Percentiles rank a stretch among this genome's conserved stretches.
These are phyloP conservation scores for Selenia dentaria DNA, from an alignment of 2,888 invertebrate genomes.

Conservation along the genomic window DNA sequence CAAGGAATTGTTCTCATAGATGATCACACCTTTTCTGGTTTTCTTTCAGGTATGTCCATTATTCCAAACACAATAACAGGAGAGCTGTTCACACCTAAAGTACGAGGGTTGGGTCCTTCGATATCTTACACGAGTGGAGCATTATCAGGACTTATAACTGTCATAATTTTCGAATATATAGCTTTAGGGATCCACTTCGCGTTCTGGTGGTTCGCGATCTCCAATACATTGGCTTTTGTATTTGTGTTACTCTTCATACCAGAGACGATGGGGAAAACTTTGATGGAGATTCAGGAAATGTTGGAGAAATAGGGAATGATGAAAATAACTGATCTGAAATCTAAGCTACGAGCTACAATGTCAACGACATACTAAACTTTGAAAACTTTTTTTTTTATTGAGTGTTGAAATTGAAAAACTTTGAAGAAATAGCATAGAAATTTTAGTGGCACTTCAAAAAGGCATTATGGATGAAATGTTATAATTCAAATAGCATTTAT, in stretches of 20 bases:
- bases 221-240: conserved; percentile 25
- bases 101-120: conserved; percentile 36
- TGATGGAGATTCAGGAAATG: conserved; percentile 40
- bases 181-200: conserved; percentile 29
- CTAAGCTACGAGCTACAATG: too few relatives aligned
- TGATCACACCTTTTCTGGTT: too few relatives aligned
- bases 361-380: too few relatives aligned
- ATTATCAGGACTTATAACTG: conserved; percentile 8
- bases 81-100: conserved; percentile 39
- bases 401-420: too few relatives aligned
- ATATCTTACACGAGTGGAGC: conserved; percentile 23
- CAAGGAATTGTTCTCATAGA: too few relatives aligned
- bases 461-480: too few relatives aligned
- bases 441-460: too few relatives aligned
- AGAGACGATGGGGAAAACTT: conserved; percentile 44
- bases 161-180: conserved; percentile 24
- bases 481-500: too few relatives aligned
- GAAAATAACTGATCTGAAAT: too few relatives aligned
- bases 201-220: conserved; percentile 38
- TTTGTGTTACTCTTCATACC: conserved; percentile 40
- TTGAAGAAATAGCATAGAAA: too few relatives aligned
- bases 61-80: conserved; percentile 30
- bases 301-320: not conserved
- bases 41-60: conserved; percentile 16
- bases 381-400: too few relatives aligned